A percentile compares a stretch with the other conserved stretches of the same genome.
These are phyloP conservation scores for Parotocinclus haroldoi DNA, from an alignment of 2,797 vertebrate genomes.

Conservation along the genomic window DNA sequence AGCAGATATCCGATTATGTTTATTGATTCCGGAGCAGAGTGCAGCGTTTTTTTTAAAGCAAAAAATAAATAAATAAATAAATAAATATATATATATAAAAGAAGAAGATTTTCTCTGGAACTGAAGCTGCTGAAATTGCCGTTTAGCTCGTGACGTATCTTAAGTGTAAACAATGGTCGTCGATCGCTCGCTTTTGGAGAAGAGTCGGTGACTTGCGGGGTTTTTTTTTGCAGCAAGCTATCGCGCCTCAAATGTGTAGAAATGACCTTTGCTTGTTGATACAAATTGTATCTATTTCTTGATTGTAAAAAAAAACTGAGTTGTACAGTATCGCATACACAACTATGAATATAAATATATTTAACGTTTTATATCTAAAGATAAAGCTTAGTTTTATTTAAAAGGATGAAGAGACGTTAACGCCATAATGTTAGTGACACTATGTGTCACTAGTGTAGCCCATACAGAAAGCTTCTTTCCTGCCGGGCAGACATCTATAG, in stretches of 20 bases:
- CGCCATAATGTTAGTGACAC: constrained; percentile 95
- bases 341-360: constrained; percentile 65
- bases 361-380: constrained; percentile 46
- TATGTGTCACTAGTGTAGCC: constrained; percentile 97
- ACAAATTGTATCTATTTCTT: constrained; percentile 99
- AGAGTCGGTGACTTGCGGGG: too few species aligned
- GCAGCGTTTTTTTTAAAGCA: too few species aligned
- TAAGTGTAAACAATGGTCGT: too few species aligned
- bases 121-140: too few species aligned
- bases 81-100: too few species aligned
- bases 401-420: constrained; percentile 59
- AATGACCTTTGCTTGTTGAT: constrained; percentile 99
- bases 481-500: constrained; percentile 89
- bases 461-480: constrained; percentile 84
- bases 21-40: too few species aligned
- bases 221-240: constrained; percentile 71
- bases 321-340: constrained; percentile 84
- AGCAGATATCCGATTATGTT: too few species aligned
- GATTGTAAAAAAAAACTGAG: constrained; percentile 85
- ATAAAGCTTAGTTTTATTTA: constrained; percentile 76
- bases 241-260: constrained; percentile 95
- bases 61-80: too few species aligned
- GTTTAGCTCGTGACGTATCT: too few species aligned
- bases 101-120: too few species aligned
- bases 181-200: too few species aligned